Evolutionary conservation across 2,888 invertebrate species (phyloP).

Genomic region (Pollenia labialis): DNA sequence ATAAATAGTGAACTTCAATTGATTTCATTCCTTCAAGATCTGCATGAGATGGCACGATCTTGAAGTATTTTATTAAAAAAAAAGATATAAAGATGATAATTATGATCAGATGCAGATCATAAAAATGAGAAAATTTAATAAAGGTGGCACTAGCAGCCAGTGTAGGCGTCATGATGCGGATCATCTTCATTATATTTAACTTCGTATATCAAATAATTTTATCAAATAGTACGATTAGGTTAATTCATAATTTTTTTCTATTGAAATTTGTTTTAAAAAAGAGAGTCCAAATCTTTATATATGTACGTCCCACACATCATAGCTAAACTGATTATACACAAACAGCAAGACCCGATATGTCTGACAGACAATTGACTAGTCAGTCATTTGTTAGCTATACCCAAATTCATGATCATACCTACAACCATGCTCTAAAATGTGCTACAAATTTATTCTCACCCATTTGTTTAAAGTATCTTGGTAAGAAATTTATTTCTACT

Average conservation of each 20-base stretch:
- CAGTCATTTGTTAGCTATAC: conserved; percentile 14
- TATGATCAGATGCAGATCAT: conserved; percentile 10
- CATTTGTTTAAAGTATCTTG: conserved; percentile 40
- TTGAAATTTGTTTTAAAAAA: neutral
- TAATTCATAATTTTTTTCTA: neutral
- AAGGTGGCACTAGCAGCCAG: no score
- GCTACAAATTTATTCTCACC: conserved; percentile 30
- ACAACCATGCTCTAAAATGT: conserved; percentile 22
- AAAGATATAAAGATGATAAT: conserved; percentile 11
- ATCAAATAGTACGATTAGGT: no score
- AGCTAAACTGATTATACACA: conserved; percentile 11
- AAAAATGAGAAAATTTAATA: neutral
- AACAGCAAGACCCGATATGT: conserved; percentile 2
- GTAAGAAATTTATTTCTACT: conserved; percentile 39
- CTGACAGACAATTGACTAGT: neutral
- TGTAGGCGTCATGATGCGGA: no score
- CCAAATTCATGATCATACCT: conserved; percentile 27
- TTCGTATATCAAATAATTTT: no score
- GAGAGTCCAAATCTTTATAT: neutral
- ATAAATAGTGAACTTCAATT: neutral
- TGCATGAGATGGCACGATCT: conserved; percentile 24
- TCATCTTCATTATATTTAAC: no score
- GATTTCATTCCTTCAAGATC: conserved; percentile 15
- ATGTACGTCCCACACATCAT: conserved; percentile 54
- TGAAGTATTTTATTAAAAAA: neutral